These are phyloP conservation scores for Gonatopus flavifemur DNA, from an alignment of 1,140 invertebrate species.

Conservation along the genomic window DNA sequence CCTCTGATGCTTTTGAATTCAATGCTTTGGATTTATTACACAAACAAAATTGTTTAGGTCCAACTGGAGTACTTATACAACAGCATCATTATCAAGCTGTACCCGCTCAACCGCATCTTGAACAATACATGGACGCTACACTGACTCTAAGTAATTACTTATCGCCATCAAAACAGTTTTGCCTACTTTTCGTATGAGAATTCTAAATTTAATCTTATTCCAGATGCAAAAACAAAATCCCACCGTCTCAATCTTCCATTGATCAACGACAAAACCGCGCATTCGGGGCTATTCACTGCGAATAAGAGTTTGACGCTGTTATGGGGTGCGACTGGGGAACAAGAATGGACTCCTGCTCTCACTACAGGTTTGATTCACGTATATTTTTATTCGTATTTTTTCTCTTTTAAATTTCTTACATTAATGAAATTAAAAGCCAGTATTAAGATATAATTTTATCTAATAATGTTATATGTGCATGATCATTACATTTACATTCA, in stretches of 20 bases:
- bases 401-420: neutral
- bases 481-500: neutral
- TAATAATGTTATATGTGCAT: neutral
- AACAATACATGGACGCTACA: conserved; percentile 29
- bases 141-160: conserved; percentile 22
- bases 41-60: conserved; percentile 61
- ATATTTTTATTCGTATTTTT: neutral
- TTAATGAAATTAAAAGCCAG: neutral
- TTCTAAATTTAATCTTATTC: conserved; percentile 22
- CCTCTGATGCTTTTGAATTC: conserved; percentile 4
- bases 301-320: conserved; percentile 71
- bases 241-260: conserved; percentile 32
- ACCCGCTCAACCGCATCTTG: conserved; percentile 59
- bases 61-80: conserved; percentile 85
- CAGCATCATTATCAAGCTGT: conserved; percentile 91
- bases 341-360: conserved; percentile 92
- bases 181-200: no score
- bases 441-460: neutral
- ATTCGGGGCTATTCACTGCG: conserved; percentile 29
- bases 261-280: conserved; percentile 39
- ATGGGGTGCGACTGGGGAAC: conserved; percentile 90
- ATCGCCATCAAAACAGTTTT: conserved; percentile 17
- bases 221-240: conserved; percentile 41
- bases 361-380: conserved; percentile 77
- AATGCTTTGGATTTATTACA: neutral